These are phyloP conservation scores for Ptychadena robeensis DNA, from an alignment of 2,797 vertebrate species.

Conservation along the genomic window DNA sequence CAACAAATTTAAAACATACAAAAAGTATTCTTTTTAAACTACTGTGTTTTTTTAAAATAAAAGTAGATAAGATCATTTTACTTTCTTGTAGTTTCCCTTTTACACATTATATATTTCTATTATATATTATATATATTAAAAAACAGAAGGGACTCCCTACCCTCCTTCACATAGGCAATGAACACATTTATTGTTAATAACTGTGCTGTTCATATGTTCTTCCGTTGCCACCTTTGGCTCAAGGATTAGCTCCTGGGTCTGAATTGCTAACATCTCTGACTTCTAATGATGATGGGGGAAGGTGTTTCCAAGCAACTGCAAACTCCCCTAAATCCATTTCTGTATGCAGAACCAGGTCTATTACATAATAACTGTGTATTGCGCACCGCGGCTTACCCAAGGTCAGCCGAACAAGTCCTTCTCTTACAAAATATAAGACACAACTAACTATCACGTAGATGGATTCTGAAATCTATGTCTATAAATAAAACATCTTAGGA, in stretches of 20 bases:
- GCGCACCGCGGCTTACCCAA: constrained; percentile 29
- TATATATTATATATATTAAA: background rate
- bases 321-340: constrained; percentile 40
- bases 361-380: constrained; percentile 30
- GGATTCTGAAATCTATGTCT: background rate
- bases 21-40: background rate
- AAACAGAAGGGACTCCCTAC: background rate
- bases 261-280: constrained; percentile 13
- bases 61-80: background rate
- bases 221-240: background rate
- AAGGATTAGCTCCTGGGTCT: constrained; percentile 5
- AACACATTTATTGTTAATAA: background rate
- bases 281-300: constrained; percentile 35
- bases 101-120: background rate
- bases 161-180: background rate
- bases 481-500: background rate
- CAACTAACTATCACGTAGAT: background rate
- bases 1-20: too few species aligned
- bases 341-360: constrained; percentile 40
- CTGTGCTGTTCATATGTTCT: background rate
- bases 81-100: background rate
- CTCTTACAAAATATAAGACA: constrained; percentile 6
- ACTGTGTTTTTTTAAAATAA: background rate
- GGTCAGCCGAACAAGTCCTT: constrained; percentile 19
- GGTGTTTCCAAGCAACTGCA: constrained; percentile 43